These are phyloP conservation scores for Heptranchias perlo DNA, from an alignment of 2,113 vertebrate species.

Conservation along the genomic window DNA sequence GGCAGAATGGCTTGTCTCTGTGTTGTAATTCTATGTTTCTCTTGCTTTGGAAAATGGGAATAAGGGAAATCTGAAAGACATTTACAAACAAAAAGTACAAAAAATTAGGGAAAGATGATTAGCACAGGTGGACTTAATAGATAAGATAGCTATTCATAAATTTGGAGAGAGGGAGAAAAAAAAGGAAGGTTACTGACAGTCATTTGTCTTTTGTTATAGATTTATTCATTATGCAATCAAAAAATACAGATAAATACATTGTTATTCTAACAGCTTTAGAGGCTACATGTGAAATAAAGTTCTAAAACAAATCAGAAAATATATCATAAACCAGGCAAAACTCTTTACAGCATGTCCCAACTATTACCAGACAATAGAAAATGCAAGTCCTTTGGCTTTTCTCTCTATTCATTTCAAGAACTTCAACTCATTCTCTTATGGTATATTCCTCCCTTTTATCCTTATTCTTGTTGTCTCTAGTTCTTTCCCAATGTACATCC, in stretches of 20 bases:
- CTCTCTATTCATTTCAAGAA: not conserved
- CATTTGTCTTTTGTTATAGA: not conserved
- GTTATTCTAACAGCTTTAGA: not conserved
- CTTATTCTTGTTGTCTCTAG: not conserved
- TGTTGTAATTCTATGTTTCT: not conserved
- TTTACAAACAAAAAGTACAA: not conserved
- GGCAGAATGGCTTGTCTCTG: not conserved
- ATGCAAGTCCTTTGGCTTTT: not conserved
- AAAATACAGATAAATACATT: not conserved
- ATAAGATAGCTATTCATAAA: not conserved
- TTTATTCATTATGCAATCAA: constrained; percentile 1
- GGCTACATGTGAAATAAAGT: not conserved
- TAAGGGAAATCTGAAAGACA: not conserved
- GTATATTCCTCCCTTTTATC: not conserved
- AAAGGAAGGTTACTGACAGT: not conserved
- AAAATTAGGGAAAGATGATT: not conserved
- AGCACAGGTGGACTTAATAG: not conserved
- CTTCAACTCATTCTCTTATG: not conserved
- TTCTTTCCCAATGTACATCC: not conserved
- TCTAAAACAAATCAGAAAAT: constrained; percentile 5
- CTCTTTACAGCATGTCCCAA: not conserved
- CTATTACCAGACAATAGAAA: not conserved
- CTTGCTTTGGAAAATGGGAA: not conserved
- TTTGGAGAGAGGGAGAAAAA: not conserved
- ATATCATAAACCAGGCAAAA: not conserved